phyloP scores from a whole-genome alignment of 1,140 invertebrate species.

The Ceratina calcarata region DNA sequence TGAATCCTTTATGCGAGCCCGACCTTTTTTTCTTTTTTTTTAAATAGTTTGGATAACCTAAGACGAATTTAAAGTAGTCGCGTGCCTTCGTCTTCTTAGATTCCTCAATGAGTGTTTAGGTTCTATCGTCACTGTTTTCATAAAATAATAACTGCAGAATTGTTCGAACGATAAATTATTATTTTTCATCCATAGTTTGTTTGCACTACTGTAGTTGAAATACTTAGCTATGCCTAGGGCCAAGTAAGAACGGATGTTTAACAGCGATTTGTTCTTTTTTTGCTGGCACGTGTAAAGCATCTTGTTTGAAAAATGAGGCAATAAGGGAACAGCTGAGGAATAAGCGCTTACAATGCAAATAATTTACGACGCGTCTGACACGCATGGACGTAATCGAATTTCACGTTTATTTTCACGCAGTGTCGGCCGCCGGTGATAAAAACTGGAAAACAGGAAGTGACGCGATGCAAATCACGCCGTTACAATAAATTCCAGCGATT shows the following conservation, averaged over 20 bases:
- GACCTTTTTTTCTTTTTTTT: background rate
- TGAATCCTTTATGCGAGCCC: constrained; percentile 30
- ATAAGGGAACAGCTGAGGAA: constrained; percentile 11
- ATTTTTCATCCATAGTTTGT: background rate
- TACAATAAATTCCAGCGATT: constrained; percentile 15
- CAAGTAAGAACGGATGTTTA: background rate
- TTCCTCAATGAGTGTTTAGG: no score
- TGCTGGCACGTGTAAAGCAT: background rate
- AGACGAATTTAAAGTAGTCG: background rate
- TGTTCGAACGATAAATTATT: background rate
- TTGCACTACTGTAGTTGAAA: no score
- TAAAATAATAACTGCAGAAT: no score
- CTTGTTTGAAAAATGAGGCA: constrained; percentile 10
- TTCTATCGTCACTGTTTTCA: no score
- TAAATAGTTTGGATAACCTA: no score
- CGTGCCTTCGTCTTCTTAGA: no score
- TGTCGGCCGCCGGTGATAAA: background rate
- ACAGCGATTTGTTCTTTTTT: background rate
- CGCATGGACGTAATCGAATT: constrained; percentile 25
- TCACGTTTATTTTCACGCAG: constrained; percentile 13
- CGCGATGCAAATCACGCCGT: constrained; percentile 5
- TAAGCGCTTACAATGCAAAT: constrained; percentile 1
- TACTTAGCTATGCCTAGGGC: background rate
- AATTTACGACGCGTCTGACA: constrained; percentile 20
- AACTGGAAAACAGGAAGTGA: background rate